Conservation (phyloP, 53 echinoderm and acorn worm species). For the Antedon mediterranea region DNA sequence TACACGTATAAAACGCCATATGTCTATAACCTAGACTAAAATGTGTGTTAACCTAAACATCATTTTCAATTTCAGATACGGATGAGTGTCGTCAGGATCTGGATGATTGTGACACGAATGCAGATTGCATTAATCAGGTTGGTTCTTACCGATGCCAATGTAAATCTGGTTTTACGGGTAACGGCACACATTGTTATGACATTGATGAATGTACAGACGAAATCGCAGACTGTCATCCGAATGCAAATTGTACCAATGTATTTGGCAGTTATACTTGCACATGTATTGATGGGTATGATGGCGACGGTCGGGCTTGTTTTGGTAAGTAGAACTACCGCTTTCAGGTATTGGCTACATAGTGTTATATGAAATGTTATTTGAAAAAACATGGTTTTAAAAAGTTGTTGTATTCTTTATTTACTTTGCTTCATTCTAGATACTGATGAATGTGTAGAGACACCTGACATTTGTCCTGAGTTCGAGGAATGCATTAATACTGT, state of each 20-base stretch:
- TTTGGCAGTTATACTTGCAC: slow-evolving; percentile 38
- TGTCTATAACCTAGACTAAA: too few species aligned
- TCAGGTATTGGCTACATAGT: not conserved
- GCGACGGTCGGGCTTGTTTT: slow-evolving; percentile 38
- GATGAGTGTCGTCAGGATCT: slow-evolving; percentile 48
- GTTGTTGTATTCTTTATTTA: too few species aligned
- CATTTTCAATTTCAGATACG: slow-evolving; percentile 34
- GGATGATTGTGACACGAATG: slow-evolving; percentile 25
- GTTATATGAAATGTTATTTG: not conserved
- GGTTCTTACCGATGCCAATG: slow-evolving; percentile 48
- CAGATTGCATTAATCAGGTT: slow-evolving; percentile 48
- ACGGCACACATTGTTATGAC: slow-evolving; percentile 29
- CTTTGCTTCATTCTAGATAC: not conserved
- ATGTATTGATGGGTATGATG: slow-evolving; percentile 40
- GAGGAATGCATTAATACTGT: not conserved
- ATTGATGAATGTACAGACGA: slow-evolving; percentile 45
- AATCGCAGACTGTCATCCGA: slow-evolving; percentile 21
- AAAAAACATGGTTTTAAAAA: too few species aligned
- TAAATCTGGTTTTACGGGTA: slow-evolving; percentile 24
- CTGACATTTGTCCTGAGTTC: not conserved
- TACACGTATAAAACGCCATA: too few species aligned
- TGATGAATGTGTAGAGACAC: not conserved
- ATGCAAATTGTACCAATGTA: slow-evolving; percentile 48
- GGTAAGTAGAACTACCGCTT: slow-evolving; percentile 9
- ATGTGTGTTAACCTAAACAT: too few species aligned